Evolutionary conservation across 2,797 vertebrate genomes (phyloP), one percentile per base, ranked within the genome.

Genomic region (Falco columbarius): DNA sequence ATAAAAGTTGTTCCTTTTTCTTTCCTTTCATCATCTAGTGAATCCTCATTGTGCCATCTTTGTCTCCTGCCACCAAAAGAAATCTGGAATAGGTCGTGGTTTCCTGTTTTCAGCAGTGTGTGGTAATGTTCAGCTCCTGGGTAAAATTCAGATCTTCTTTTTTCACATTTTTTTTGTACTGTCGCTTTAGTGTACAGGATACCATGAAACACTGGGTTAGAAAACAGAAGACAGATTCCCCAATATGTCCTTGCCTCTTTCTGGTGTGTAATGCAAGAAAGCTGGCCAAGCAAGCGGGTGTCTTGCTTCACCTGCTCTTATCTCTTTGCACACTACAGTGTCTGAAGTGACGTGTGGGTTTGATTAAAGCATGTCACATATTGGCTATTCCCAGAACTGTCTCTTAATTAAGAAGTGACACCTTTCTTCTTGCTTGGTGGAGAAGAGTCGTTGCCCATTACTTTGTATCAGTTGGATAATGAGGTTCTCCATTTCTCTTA

Each of bases 61-160:
- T 81, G 24, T 80, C 30, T 70, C 18, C 26, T 82, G 59, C 23
- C 44, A 29, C 40, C n/a, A 27, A 70, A 89, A 70, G 30, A 80
- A 47, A 54, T 80, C 49, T 74, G 56, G 49, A 73, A 38, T 63
- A 71, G 27, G 17, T 77, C 10, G 14, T 30, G 10, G 9, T 68
- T 93, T 70, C 13, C 36, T 67, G 0, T 74, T 91, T 89, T 82
- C 59, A 59, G 59, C 46, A 71, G 47, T 52, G 44, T 8, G 11
- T 80, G 15, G 4, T 70, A 70, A n/a, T 0, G 0, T 75, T 86
- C 46, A 75, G 3, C 38, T 82, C 14, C 7, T 38, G n/a, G 9
- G 11, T 65, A 89, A 73, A 89, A 70, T 71, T 59, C 10, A 42
- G 3, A 24, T 92, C 58, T 32, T 73, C 32, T 65, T 68, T 81